Evolutionary conservation across 2,113 vertebrate species (phyloP).

Genomic region (Cettia cetti): DNA sequence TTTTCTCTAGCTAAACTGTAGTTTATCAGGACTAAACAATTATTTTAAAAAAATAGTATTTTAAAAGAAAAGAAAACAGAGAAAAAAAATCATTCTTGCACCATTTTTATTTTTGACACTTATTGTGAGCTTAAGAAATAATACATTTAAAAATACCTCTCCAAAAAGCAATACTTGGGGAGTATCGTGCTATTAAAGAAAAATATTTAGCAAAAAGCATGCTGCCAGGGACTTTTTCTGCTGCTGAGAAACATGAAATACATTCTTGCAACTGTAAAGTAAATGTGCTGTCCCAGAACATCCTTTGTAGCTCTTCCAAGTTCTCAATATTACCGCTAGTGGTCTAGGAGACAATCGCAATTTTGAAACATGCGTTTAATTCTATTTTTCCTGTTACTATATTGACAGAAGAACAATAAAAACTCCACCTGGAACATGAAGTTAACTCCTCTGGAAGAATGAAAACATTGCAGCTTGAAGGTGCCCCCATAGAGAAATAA

Average conservation of each 20-base stretch:
- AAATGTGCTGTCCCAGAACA: neutral
- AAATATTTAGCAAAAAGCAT: neutral
- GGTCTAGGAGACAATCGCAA: neutral
- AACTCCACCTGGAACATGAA: neutral
- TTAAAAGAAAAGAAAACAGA: neutral
- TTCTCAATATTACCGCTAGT: neutral
- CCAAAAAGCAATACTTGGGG: neutral
- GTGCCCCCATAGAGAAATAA: neutral
- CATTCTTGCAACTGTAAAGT: neutral
- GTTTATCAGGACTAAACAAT: neutral
- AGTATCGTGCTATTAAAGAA: neutral
- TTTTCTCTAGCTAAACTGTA: neutral
- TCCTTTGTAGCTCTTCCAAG: neutral
- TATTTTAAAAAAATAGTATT: neutral
- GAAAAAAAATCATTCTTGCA: neutral
- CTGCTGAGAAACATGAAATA: neutral
- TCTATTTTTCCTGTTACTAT: constrained; percentile 23
- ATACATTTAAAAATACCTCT: neutral
- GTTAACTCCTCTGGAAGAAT: neutral
- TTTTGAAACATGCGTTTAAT: constrained; percentile 29
- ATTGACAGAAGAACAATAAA: constrained; percentile 33
- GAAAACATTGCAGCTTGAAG: neutral
- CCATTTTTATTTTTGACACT: neutral
- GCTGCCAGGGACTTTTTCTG: neutral
- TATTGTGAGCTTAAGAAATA: neutral